Conservation (phyloP, 2,888 invertebrate genomes). For the Patella pellucida region DNA sequence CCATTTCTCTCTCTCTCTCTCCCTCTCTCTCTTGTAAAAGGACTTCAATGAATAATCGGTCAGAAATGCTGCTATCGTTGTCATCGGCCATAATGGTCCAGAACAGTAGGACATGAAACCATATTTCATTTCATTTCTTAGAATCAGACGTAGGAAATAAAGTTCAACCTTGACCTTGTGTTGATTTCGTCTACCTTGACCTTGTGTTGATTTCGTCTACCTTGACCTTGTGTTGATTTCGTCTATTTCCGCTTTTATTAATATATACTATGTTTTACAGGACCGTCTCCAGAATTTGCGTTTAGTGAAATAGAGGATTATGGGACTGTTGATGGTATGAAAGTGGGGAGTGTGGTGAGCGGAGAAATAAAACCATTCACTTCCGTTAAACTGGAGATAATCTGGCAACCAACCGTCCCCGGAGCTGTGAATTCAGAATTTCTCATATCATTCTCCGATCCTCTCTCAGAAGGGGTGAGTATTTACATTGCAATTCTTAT, state of each 20-base stretch:
- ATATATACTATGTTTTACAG: conserved; percentile 12
- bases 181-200: no score
- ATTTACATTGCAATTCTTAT: no score
- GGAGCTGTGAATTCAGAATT: conserved; percentile 67
- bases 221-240: conserved; percentile 22
- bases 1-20: no score
- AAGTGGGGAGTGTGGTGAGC: conserved; percentile 50
- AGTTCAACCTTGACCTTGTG: no score
- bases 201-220: no score
- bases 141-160: no score
- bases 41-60: no score
- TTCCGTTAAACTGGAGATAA: conserved; percentile 65
- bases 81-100: no score
- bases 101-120: no score
- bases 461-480: conserved; percentile 65
- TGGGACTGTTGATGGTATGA: conserved; percentile 62
- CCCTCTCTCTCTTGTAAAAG: no score
- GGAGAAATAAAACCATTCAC: conserved; percentile 67
- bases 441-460: conserved; percentile 64
- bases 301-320: conserved; percentile 59
- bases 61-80: no score
- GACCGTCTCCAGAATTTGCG: conserved; percentile 41
- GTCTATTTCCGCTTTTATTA: background rate
- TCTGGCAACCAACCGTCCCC: conserved; percentile 68
- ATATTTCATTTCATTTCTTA: no score